phyloP scores from a whole-genome alignment of 2,113 vertebrate species.

The Alectura lathami region DNA sequence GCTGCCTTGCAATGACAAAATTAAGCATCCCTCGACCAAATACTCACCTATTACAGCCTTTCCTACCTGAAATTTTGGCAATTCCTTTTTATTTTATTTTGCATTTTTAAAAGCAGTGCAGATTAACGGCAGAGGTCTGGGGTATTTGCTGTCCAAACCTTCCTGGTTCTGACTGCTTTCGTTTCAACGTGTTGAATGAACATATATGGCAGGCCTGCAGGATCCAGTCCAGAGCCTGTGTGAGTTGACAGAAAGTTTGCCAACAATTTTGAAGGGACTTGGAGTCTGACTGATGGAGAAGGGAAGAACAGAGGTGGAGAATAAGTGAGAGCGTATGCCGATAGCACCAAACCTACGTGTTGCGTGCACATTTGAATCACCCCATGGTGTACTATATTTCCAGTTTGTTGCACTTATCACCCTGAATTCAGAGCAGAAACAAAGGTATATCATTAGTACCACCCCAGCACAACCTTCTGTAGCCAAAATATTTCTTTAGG shows the following conservation, averaged over 20 bases:
- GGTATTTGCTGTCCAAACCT: neutral
- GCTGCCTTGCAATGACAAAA: neutral
- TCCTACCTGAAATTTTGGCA: neutral
- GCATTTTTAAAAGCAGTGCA: neutral
- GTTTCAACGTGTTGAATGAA: neutral
- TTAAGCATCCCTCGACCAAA: neutral
- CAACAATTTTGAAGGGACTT: neutral
- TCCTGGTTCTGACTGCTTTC: neutral
- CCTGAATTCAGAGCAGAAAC: neutral
- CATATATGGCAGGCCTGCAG: neutral
- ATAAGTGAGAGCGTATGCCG: neutral
- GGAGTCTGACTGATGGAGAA: neutral
- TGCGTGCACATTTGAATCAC: neutral
- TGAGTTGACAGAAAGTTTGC: neutral
- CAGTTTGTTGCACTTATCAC: neutral
- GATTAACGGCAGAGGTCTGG: neutral
- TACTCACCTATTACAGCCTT: neutral
- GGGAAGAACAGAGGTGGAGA: neutral
- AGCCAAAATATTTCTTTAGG: constrained; percentile 60
- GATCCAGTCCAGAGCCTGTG: neutral
- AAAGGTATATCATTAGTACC: constrained; percentile 17
- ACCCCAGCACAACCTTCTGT: neutral
- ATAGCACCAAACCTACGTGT: neutral
- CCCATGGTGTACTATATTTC: neutral
- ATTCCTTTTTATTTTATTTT: neutral